Evolutionary conservation across 2,797 vertebrate species (phyloP).

Genomic region (Oreonectes daqikongensis): DNA sequence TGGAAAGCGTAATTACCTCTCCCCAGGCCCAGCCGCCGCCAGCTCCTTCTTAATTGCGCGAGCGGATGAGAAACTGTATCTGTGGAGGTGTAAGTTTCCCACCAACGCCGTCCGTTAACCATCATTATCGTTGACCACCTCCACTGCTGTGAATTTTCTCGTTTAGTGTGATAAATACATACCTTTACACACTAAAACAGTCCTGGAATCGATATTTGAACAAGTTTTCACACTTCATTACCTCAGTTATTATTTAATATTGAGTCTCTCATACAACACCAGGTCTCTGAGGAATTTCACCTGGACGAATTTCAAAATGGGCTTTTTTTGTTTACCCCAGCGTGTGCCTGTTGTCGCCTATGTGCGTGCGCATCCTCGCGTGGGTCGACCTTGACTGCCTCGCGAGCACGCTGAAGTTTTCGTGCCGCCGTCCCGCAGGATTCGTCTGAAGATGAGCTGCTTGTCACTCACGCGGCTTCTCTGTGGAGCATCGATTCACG

Average conservation of each 20-base stretch:
- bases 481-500: conserved; percentile 27
- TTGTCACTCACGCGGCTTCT: conserved; percentile 37
- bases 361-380: background rate
- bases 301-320: conserved; percentile 10
- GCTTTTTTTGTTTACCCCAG: background rate
- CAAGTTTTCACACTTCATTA: background rate
- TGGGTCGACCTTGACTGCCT: conserved; percentile 12
- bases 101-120: background rate
- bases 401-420: conserved; percentile 6
- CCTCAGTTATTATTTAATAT: background rate
- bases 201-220: background rate
- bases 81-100: conserved; percentile 20
- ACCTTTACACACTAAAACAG: background rate
- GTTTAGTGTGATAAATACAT: background rate
- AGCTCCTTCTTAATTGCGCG: conserved; percentile 24
- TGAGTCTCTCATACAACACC: background rate
- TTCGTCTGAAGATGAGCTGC: conserved; percentile 16
- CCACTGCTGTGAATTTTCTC: background rate
- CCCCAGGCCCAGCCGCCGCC: conserved; percentile 11
- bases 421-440: background rate
- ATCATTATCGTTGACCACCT: background rate
- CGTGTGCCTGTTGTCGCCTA: background rate
- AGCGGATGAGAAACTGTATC: background rate
- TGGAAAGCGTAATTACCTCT: conserved; percentile 36
- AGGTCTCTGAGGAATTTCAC: background rate